These are phyloP conservation scores for Spizella passerina DNA, from an alignment of 2,797 vertebrate genomes.

Conservation along the genomic window DNA sequence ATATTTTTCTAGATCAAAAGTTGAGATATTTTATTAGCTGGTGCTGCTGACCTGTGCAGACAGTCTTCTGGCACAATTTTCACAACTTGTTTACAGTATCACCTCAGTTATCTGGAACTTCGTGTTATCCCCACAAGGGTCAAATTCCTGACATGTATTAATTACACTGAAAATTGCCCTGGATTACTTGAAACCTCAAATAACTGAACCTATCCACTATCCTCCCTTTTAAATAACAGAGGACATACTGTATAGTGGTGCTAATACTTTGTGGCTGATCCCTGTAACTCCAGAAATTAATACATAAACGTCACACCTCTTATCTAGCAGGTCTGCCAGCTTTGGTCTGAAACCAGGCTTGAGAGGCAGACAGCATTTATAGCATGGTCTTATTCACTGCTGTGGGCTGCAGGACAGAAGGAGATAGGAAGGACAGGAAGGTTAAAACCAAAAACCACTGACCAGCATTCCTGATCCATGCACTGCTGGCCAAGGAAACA, in stretches of 20 bases:
- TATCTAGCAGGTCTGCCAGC: background rate
- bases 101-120: constrained; percentile 24
- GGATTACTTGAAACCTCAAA: constrained; percentile 54
- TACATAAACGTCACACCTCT: background rate
- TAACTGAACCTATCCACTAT: background rate
- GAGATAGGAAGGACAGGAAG: background rate
- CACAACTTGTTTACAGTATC: constrained; percentile 11
- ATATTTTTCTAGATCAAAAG: constrained; percentile 15
- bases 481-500: constrained; percentile 42
- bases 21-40: constrained; percentile 37
- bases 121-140: constrained; percentile 33
- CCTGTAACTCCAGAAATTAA: constrained; percentile 40
- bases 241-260: background rate
- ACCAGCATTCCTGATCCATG: background rate
- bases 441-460: background rate
- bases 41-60: background rate
- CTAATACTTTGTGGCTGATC: background rate
- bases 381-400: background rate
- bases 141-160: constrained; percentile 58
- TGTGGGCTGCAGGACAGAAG: background rate
- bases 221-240: constrained; percentile 40
- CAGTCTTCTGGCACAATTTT: constrained; percentile 23
- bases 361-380: background rate
- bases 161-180: constrained; percentile 53
- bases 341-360: background rate